A percentile compares a stretch with the other conserved stretches of the same genome.
These are phyloP conservation scores for Chrysolina americana DNA, from an alignment of 2,888 invertebrate species.

Conservation along the genomic window DNA sequence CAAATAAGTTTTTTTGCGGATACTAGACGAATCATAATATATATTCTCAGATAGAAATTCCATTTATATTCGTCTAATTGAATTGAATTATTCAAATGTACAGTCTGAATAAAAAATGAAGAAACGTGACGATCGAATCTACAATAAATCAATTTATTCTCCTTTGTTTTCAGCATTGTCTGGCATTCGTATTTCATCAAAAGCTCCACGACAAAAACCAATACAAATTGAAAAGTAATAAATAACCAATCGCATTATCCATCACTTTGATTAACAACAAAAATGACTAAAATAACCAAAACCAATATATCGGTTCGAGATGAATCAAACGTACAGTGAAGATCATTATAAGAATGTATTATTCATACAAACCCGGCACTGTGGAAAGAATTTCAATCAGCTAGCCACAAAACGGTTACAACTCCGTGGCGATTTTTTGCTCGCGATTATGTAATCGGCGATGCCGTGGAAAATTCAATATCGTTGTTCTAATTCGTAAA, in stretches of 20 bases:
- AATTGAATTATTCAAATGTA: neutral
- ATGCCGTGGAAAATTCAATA: neutral
- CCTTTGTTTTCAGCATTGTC: constrained; percentile 17
- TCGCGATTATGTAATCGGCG: neutral
- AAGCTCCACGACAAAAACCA: constrained; percentile 10
- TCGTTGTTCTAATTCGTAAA: neutral
- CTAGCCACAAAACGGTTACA: constrained; percentile 18
- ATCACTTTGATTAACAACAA: constrained; percentile 24
- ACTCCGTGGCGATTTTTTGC: neutral
- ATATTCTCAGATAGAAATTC: neutral
- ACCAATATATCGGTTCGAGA: constrained; percentile 21
- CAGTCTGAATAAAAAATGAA: neutral
- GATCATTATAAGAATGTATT: constrained; percentile 18
- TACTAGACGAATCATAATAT: neutral
- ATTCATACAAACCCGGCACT: constrained; percentile 14
- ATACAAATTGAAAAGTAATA: constrained; percentile 18
- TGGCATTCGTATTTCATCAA: constrained; percentile 6
- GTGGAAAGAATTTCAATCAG: constrained; percentile 19
- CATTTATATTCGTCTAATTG: neutral
- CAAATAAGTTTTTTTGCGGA: neutral
- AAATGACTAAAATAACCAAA: constrained; percentile 15
- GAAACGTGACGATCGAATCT: neutral
- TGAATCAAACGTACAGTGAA: constrained; percentile 20
- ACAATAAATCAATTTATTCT: constrained; percentile 15
- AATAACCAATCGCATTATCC: constrained; percentile 20